Evolutionary conservation across 2,888 invertebrate species (phyloP).

Genomic region (Cryptophagus acutangulus): DNA sequence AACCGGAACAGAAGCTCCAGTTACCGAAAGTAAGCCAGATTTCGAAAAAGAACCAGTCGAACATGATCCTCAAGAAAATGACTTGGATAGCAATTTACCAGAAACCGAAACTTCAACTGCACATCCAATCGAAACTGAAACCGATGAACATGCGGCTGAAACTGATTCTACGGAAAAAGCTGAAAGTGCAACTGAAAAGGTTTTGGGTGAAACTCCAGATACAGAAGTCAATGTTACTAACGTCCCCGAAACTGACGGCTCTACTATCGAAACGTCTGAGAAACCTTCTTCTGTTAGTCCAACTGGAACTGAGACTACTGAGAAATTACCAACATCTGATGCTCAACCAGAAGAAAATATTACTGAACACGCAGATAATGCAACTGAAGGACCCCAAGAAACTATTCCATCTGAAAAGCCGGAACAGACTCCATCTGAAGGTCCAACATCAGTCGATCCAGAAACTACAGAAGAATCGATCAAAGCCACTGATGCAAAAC

Average conservation of each 20-base stretch:
- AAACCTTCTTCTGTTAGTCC: slow-evolving; percentile 3
- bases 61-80: slow-evolving; percentile 10
- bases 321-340: no score
- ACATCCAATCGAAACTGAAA: slow-evolving; percentile 13
- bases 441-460: no score
- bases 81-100: no score
- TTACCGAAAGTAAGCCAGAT: slow-evolving; percentile 1
- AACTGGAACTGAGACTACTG: slow-evolving; percentile 2
- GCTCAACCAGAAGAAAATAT: slow-evolving; percentile 19
- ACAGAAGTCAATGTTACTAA: slow-evolving; percentile 9
- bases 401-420: slow-evolving; percentile 1
- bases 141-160: slow-evolving; percentile 12
- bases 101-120: slow-evolving; percentile 12
- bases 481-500: no score
- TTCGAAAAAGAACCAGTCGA: slow-evolving; percentile 4
- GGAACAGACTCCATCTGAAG: neutral
- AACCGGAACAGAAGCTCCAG: slow-evolving; percentile 3
- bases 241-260: neutral
- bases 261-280: neutral
- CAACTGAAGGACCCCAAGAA: no score
- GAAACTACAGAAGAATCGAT: no score
- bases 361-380: slow-evolving; percentile 4
- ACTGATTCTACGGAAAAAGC: neutral
- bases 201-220: slow-evolving; percentile 11
- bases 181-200: slow-evolving; percentile 8